Evolutionary conservation across 2,888 invertebrate species (phyloP).

Genomic region (Drosophila barbarae): DNA sequence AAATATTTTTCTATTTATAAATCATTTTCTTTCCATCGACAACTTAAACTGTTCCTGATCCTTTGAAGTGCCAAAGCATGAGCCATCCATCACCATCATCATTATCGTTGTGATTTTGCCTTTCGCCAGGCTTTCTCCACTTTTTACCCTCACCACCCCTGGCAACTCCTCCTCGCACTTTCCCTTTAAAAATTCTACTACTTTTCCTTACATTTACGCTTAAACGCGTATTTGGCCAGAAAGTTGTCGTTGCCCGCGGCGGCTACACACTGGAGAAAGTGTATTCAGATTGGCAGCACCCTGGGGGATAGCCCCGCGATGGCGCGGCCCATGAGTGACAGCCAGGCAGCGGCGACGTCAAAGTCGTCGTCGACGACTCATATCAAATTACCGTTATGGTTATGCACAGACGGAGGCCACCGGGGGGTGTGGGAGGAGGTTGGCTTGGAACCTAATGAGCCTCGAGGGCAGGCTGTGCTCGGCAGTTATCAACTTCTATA

Average conservation of each 20-base stretch:
- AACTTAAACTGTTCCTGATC: not conserved
- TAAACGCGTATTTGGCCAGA: slow-evolving; percentile 9
- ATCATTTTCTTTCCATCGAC: too few relatives aligned
- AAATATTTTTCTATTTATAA: not conserved
- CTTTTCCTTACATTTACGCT: slow-evolving; percentile 1
- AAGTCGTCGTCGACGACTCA: slow-evolving; percentile 45
- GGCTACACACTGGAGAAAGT: slow-evolving; percentile 7
- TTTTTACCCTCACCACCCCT: not conserved
- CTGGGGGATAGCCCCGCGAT: slow-evolving; percentile 16
- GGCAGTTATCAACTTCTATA: slow-evolving; percentile 38
- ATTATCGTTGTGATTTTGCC: slow-evolving; percentile 4
- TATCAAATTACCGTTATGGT: slow-evolving; percentile 62
- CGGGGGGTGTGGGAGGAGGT: not conserved
- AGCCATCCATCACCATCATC: slow-evolving; percentile 11
- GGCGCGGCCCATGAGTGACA: slow-evolving; percentile 48
- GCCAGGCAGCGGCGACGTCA: slow-evolving; percentile 27
- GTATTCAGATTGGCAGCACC: slow-evolving; percentile 39
- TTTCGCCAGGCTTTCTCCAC: not conserved
- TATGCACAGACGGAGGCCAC: slow-evolving; percentile 24
- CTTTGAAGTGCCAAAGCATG: not conserved
- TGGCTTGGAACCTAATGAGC: slow-evolving; percentile 31
- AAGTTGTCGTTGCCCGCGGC: slow-evolving; percentile 5
- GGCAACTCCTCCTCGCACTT: not conserved
- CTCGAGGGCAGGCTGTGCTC: slow-evolving; percentile 6
- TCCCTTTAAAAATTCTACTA: not conserved